phyloP scores from a whole-genome alignment of 2,888 invertebrate genomes.

The Caenorhabditis sp. region DNA sequence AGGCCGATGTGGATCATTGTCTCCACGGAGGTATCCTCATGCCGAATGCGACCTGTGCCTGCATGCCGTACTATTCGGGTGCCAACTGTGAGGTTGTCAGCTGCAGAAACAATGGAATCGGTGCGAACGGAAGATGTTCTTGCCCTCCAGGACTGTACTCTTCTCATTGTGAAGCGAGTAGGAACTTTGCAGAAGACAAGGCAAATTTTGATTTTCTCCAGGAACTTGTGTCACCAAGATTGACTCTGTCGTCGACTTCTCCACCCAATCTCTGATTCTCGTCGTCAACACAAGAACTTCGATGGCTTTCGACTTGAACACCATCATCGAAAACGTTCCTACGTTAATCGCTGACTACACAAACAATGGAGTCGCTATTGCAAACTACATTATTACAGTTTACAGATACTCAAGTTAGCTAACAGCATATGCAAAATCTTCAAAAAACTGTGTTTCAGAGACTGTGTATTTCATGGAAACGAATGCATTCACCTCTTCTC shows the following conservation, averaged over 20 bases:
- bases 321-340: constrained; percentile 50
- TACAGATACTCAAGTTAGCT: constrained; percentile 41
- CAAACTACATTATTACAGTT: constrained; percentile 49
- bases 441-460: constrained; percentile 14
- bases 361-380: constrained; percentile 30
- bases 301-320: constrained; percentile 53
- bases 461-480: constrained; percentile 59
- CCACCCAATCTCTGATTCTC: constrained; percentile 51
- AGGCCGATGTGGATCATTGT: constrained; percentile 50
- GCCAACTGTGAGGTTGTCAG: constrained; percentile 59
- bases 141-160: constrained; percentile 66
- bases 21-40: constrained; percentile 60
- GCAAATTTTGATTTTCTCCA: not conserved
- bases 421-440: too few relatives aligned
- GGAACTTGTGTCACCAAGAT: constrained; percentile 56
- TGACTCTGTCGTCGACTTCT: constrained; percentile 50
- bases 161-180: constrained; percentile 62
- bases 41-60: constrained; percentile 67
- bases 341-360: constrained; percentile 37
- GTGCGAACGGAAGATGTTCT: constrained; percentile 53
- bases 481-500: constrained; percentile 14
- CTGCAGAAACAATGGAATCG: constrained; percentile 63
- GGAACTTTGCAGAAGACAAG: not conserved
- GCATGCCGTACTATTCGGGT: constrained; percentile 57
- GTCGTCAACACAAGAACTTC: constrained; percentile 54